A percentile compares a stretch with the other conserved stretches of the same genome.
phyloP scores from a whole-genome alignment of 2,888 invertebrate species.

The Parnassius mnemosyne region DNA sequence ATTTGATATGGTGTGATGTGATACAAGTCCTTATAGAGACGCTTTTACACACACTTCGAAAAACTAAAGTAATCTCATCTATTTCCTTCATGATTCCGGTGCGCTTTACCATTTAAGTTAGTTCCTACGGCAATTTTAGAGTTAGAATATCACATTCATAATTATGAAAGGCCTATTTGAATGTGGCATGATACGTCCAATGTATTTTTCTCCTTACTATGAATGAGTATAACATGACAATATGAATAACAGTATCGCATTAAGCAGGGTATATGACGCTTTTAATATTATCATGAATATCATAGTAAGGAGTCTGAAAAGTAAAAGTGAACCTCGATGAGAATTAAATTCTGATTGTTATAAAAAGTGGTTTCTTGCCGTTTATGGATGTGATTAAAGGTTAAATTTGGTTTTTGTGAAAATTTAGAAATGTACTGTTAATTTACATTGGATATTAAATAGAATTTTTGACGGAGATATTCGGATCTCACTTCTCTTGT shows the following conservation, averaged over 20 bases:
- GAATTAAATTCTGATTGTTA: slow-evolving; percentile 11
- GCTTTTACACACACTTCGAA: slow-evolving; percentile 8
- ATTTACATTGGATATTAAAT: too few species aligned
- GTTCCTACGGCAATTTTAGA: slow-evolving; percentile 41
- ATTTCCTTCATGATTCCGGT: slow-evolving; percentile 29
- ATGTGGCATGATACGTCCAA: slow-evolving; percentile 31
- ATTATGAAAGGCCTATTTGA: slow-evolving; percentile 42
- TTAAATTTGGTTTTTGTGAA: not conserved
- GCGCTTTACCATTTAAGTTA: slow-evolving; percentile 41
- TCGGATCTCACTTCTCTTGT: not conserved
- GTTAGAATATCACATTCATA: slow-evolving; percentile 22
- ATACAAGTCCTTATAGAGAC: slow-evolving; percentile 1
- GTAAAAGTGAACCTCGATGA: slow-evolving; percentile 6
- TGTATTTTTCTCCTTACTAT: slow-evolving; percentile 40
- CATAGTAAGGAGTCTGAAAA: slow-evolving; percentile 17
- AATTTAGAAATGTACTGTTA: not conserved
- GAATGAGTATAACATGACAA: slow-evolving; percentile 42
- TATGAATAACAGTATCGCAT: slow-evolving; percentile 34
- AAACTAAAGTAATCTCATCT: slow-evolving; percentile 22
- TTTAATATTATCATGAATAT: slow-evolving; percentile 19
- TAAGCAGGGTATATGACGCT: slow-evolving; percentile 27
- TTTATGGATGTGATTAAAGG: slow-evolving; percentile 8
- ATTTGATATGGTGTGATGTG: slow-evolving; percentile 1
- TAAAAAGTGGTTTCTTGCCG: slow-evolving; percentile 14
- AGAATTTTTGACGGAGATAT: not conserved